phyloP scores from a whole-genome alignment of 2,888 invertebrate species.

The Cheilosia vulpina region DNA sequence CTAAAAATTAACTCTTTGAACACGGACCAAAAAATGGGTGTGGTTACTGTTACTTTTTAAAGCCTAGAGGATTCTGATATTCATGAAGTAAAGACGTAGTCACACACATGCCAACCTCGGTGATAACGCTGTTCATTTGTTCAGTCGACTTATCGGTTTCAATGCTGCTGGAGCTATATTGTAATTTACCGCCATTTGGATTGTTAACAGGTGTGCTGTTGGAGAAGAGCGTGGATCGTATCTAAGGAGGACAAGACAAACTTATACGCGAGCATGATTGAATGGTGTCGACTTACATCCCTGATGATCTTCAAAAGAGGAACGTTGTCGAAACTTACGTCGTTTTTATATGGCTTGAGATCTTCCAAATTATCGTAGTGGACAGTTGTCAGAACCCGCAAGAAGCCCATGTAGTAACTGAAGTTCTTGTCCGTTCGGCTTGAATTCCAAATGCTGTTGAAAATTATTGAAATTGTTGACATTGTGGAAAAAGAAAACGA shows the following conservation, averaged over 20 bases:
- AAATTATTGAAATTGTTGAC: too few relatives aligned
- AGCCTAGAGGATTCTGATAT: constrained; percentile 78
- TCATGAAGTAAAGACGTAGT: constrained; percentile 78
- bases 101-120: constrained; percentile 81
- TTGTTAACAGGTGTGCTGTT: background rate
- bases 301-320: constrained; percentile 77
- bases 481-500: too few relatives aligned
- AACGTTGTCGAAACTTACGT: constrained; percentile 77
- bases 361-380: constrained; percentile 77
- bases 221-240: constrained; percentile 17
- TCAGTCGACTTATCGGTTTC: background rate
- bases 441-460: constrained; percentile 54
- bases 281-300: constrained; percentile 56
- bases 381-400: constrained; percentile 77
- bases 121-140: constrained; percentile 76
- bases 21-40: background rate
- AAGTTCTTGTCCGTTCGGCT: constrained; percentile 32
- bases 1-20: background rate
- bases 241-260: background rate
- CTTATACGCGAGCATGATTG: background rate
- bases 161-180: background rate
- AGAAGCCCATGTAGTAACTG: constrained; percentile 78
- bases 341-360: constrained; percentile 78
- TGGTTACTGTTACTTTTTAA: background rate
- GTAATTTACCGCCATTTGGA: background rate